Evolutionary conservation across 2,888 invertebrate genomes (phyloP).

Genomic region (Cheilosia variabilis): DNA sequence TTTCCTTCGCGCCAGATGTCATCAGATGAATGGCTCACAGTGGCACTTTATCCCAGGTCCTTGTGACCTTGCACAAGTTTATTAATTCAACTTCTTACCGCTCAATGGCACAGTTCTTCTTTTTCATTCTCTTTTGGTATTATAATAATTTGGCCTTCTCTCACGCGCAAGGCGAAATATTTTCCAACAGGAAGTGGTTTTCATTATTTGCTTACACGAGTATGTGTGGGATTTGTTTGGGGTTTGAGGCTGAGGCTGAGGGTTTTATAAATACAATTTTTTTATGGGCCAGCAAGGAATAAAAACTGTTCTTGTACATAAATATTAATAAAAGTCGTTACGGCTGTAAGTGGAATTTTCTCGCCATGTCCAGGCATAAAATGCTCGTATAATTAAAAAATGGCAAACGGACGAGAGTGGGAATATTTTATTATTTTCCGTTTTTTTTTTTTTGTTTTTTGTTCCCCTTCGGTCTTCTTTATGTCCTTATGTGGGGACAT

Average conservation of each 20-base stretch:
- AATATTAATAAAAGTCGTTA: slow-evolving; percentile 75
- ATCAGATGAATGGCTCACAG: neutral
- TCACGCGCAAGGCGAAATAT: neutral
- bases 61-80: slow-evolving; percentile 55
- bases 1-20: slow-evolving; percentile 36
- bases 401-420: slow-evolving; percentile 35
- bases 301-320: slow-evolving; percentile 68
- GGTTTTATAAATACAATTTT: slow-evolving; percentile 48
- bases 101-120: neutral
- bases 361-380: slow-evolving; percentile 72
- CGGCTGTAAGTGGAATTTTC: slow-evolving; percentile 73
- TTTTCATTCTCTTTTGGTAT: neutral
- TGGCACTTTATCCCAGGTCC: neutral
- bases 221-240: slow-evolving; percentile 20
- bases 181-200: slow-evolving; percentile 27
- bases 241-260: slow-evolving; percentile 11
- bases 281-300: slow-evolving; percentile 67
- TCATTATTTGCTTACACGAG: neutral
- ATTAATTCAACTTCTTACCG: slow-evolving; percentile 59
- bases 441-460: neutral
- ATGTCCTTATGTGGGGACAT: neutral
- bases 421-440: slow-evolving; percentile 64
- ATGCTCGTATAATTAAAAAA: slow-evolving; percentile 70
- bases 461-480: slow-evolving; percentile 16
- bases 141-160: neutral